Conservation (phyloP, 2,888 invertebrate species). For the Isotomurus palustris region DNA sequence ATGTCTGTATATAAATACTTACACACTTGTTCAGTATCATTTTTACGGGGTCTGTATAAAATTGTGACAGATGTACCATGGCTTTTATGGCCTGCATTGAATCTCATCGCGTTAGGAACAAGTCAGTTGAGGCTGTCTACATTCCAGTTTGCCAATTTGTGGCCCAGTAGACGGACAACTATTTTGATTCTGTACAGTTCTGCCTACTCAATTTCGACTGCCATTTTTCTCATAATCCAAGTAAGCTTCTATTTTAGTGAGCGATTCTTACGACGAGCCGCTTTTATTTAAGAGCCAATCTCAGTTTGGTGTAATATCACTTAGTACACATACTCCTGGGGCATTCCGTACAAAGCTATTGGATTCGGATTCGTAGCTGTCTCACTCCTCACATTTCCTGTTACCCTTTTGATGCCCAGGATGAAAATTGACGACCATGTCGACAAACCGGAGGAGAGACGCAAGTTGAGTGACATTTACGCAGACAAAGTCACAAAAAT, state of each 20-base stretch:
- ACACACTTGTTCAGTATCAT: no score
- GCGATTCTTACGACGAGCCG: no score
- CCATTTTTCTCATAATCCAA: slow-evolving; percentile 38
- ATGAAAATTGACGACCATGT: slow-evolving; percentile 28
- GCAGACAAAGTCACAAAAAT: no score
- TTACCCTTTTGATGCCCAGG: slow-evolving; percentile 39
- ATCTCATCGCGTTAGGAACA: slow-evolving; percentile 38
- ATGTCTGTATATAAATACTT: no score
- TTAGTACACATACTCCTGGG: slow-evolving; percentile 32
- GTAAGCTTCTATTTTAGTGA: slow-evolving; percentile 25
- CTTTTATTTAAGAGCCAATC: no score
- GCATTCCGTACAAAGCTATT: slow-evolving; percentile 21
- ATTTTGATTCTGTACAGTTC: slow-evolving; percentile 38
- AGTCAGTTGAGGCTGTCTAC: slow-evolving; percentile 37
- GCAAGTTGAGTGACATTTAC: no score
- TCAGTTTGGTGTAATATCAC: no score
- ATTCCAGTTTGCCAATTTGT: slow-evolving; percentile 40
- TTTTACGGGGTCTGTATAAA: not conserved
- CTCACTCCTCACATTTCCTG: slow-evolving; percentile 32
- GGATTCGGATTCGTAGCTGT: slow-evolving; percentile 18
- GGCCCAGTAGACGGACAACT: slow-evolving; percentile 33
- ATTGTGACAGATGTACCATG: slow-evolving; percentile 26
- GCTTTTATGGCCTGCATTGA: slow-evolving; percentile 40
- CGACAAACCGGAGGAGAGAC: no score
- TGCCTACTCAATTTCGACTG: slow-evolving; percentile 41